Conservation (phyloP, 2,113 vertebrate species). For the Microcebus griseorufus region DNA sequence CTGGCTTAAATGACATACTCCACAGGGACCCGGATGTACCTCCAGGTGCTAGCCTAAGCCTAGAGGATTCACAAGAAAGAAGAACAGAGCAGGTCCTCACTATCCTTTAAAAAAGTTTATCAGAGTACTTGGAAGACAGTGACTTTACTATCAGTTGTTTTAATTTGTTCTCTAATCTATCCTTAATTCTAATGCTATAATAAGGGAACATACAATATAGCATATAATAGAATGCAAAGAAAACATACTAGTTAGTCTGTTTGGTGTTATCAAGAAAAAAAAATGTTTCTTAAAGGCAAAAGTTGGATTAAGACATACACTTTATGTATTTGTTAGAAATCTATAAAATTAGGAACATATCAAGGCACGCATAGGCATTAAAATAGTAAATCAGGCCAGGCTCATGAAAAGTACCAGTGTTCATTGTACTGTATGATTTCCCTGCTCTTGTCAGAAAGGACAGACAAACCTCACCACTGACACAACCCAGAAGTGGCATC, state of each 20-base stretch:
- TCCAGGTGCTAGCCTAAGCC: not conserved
- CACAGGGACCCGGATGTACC: not conserved
- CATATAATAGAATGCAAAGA: not conserved
- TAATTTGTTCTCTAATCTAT: not conserved
- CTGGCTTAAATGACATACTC: not conserved
- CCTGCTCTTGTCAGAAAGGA: not conserved
- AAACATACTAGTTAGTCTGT: not conserved
- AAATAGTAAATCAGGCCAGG: not conserved
- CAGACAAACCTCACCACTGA: not conserved
- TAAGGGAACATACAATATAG: not conserved
- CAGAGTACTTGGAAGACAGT: not conserved
- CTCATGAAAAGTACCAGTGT: not conserved
- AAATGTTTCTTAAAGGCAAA: not conserved
- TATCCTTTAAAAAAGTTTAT: not conserved
- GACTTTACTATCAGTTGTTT: not conserved
- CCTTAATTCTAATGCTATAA: not conserved
- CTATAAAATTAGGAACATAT: not conserved
- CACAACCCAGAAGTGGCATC: not conserved
- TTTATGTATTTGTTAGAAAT: not conserved
- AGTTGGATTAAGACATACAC: not conserved
- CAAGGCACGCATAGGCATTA: not conserved
- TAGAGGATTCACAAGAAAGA: not conserved
- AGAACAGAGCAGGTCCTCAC: not conserved
- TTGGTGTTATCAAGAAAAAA: not conserved
- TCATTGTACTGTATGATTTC: not conserved